Conservation (phyloP, 2,797 vertebrate species). For the Xenentodon cancila region DNA sequence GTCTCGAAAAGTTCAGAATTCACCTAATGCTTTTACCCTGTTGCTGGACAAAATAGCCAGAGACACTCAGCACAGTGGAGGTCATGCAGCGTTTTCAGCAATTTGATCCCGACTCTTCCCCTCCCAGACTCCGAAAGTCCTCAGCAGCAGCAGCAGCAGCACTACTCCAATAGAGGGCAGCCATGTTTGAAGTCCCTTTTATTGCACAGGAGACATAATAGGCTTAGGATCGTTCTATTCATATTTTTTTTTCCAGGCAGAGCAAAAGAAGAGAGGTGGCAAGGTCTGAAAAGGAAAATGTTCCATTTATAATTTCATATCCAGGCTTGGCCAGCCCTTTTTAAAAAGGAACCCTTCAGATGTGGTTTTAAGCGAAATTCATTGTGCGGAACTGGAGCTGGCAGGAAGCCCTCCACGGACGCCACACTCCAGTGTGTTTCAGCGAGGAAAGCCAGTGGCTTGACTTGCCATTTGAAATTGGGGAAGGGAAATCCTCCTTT, state of each 20-base stretch:
- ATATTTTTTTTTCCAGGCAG: conserved; percentile 74
- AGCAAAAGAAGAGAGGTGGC: conserved; percentile 67
- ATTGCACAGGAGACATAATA: conserved; percentile 82
- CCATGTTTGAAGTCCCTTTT: conserved; percentile 73
- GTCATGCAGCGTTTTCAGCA: conserved; percentile 40
- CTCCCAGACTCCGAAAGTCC: conserved; percentile 29
- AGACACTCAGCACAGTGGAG: conserved; percentile 50
- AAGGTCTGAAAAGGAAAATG: conserved; percentile 79
- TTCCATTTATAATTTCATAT: conserved; percentile 83
- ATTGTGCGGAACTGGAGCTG: conserved; percentile 83
- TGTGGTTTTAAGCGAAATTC: conserved; percentile 86
- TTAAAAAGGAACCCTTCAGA: conserved; percentile 77
- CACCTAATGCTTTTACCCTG: conserved; percentile 34
- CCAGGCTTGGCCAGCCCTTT: conserved; percentile 78
- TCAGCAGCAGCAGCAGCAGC: conserved; percentile 29
- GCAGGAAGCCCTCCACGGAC: conserved; percentile 71
- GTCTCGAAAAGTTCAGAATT: conserved; percentile 30
- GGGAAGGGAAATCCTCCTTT: conserved; percentile 5
- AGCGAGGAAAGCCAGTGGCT: conserved; percentile 63
- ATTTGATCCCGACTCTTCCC: conserved; percentile 48
- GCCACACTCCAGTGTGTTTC: conserved; percentile 69
- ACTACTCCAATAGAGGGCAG: conserved; percentile 45
- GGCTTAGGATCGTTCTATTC: conserved; percentile 83
- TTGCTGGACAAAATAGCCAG: conserved; percentile 50
- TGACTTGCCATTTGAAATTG: conserved; percentile 51